A percentile compares a stretch with the other conserved stretches of the same genome.
Conservation (phyloP, 2,113 vertebrate genomes). For the Epinephelus lanceolatus region DNA sequence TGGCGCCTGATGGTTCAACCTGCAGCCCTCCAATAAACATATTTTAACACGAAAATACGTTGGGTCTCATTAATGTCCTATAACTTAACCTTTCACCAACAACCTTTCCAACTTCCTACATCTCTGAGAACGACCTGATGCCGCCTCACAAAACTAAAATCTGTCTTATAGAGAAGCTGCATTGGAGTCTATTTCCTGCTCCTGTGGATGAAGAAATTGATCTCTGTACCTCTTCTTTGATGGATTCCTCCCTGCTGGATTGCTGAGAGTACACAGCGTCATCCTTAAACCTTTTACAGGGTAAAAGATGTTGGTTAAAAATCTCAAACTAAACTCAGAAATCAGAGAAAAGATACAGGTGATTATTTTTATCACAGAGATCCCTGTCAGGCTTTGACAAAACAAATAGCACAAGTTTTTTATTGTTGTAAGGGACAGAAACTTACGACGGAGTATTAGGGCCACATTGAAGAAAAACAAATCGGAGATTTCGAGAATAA, state of each 20-base stretch:
- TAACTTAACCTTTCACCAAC: background rate
- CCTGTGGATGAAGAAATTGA: background rate
- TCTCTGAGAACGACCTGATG: background rate
- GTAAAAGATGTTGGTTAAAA: no score
- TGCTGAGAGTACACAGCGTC: background rate
- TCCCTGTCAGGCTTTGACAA: no score
- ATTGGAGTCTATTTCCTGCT: background rate
- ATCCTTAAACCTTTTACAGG: background rate
- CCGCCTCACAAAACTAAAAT: background rate
- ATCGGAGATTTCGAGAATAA: no score
- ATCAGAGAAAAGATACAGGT: no score
- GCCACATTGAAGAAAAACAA: no score
- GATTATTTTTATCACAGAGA: no score
- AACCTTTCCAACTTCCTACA: background rate
- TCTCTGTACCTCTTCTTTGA: background rate
- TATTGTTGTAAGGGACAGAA: no score
- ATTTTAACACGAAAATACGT: background rate
- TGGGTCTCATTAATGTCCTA: background rate
- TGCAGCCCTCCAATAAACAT: conserved; percentile 9
- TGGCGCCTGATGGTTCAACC: conserved; percentile 26
- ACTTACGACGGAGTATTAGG: no score
- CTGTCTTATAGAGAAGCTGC: background rate
- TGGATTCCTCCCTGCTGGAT: background rate
- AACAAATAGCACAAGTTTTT: no score
- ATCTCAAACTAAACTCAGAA: no score